Base-by-base conservation (phyloP, 2,888 invertebrate genomes). In the Stegophylla sp. region DNA sequence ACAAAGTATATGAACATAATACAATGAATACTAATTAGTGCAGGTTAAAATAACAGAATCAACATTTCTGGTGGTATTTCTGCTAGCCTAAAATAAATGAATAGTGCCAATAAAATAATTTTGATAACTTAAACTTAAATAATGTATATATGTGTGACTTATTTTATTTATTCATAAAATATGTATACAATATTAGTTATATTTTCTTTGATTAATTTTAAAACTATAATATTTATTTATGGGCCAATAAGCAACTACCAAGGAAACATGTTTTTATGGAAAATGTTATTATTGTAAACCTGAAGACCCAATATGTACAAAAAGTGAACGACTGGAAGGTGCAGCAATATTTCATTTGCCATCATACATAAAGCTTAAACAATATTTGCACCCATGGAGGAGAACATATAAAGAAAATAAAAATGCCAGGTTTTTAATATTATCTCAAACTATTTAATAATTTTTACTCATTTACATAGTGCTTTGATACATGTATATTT, bases 281-380 rank as follows among this genome's bases (percentile, higher is more conserved):
- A 92, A 93, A 86, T 97, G 97, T 86, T 91, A 91, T 86, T 97
- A 95, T 86, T 98, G 97, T 86, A 92, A 91, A 85, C 89, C 90
- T 83, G 91, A 92, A 83, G 94, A 95, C 86, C 92, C 94, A 0
- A 92, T 96, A 20, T 98, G 97, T 87, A 93, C 91, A 1, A 89
- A 92, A 84, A 88, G 89, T n/a, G 90, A 90, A 67, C 89, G 91
- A 82, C 88, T 97, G 84, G 94, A 94, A 87, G 97, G 97, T 3
- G 93, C 94, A 26, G 89, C 95, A 53, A 93, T 96, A 83, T 90
- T 96, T 75, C 93, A 94, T 89, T 88, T 97, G 83, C 93, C 96
- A 17, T 84, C 86, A 26, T 84, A 86, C 63, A 90, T 90, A 82
- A 89, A 88, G 83, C 89, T 95, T 69, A 89, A 88, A 84, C 88